Evolutionary conservation across 92 coral and sea anemone species (phyloP), one percentile per base, ranked within the genome.

Genomic region (Palythoa heliodiscus): DNA sequence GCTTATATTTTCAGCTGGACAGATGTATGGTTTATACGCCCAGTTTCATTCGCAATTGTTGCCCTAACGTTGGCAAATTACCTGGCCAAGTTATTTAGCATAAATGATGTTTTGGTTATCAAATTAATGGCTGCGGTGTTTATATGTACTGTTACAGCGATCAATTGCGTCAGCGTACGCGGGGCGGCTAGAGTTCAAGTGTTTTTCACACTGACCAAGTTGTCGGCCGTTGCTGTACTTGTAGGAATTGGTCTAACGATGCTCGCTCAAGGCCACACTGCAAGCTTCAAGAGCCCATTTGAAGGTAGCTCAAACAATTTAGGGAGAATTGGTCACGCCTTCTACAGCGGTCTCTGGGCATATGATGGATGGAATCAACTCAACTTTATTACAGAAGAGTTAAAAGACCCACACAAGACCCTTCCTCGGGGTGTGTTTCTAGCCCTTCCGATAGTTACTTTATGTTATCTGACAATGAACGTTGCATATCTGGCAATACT

Each of bases 1-100:
- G 86, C 92, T 3, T 93, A 90, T 73, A 78, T 93, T 12, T 93
- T 82, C 83, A 87, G 92, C 25, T 93, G 96, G 96, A 71, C 90
- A n/a, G 90, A 86, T 54, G 93, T 91, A 11, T 88, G 89, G 86
- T 82, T 93, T 55, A 77, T 93, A 7, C 88, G 91, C 52, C 96
- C 96, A 37, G 91, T 89, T 58, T 89, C 93, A 78, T 47, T 88
- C 23, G 96, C 96, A 11, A 93, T 93, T 75, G 73, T 88, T 52
- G 82, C 93, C 7, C 73, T 93, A 52, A 88, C 93, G 11, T 93
- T 93, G 70, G 87, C 93, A 23, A 73, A 88, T 69, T 93, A 93
- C 74, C 78, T 93, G 24, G 66, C 74, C 63, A 87, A 77, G 3
- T 73, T 88, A 19, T 93, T 93, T 78, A 68, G 79, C 14, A 78